Evolutionary conservation across 2,113 vertebrate genomes (phyloP).

Genomic region (Hydropotes inermis): DNA sequence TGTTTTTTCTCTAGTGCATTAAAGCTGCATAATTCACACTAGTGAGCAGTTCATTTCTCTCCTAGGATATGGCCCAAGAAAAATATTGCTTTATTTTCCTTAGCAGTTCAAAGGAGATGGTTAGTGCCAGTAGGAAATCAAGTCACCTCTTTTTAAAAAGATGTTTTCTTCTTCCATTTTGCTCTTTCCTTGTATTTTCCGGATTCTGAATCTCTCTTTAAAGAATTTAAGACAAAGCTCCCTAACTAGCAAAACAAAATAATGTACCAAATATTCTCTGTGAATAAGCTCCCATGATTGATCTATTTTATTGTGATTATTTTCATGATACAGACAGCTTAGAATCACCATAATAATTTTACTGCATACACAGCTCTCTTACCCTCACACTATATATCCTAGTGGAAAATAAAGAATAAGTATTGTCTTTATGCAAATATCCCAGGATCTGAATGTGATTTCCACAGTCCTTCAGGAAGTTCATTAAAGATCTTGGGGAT

Average conservation of each 20-base stretch:
- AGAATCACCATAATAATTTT: background rate
- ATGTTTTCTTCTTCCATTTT: conserved; percentile 31
- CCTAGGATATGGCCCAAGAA: conserved; percentile 16
- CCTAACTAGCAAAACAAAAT: background rate
- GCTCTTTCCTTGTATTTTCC: background rate
- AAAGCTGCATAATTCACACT: background rate
- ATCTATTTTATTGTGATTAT: background rate
- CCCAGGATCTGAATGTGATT: background rate
- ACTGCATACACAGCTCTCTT: background rate
- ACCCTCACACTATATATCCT: background rate
- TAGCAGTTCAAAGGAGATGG: conserved; percentile 45
- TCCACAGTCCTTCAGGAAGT: background rate
- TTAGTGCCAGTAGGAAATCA: conserved; percentile 18
- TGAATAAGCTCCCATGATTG: background rate
- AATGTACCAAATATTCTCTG: background rate
- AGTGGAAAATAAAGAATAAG: background rate
- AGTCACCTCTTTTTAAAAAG: conserved; percentile 20
- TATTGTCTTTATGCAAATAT: background rate
- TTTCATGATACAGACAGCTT: background rate
- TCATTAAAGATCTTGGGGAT: background rate
- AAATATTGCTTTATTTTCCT: conserved; percentile 66
- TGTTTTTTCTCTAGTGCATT: background rate
- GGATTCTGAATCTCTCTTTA: background rate
- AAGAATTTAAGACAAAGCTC: conserved; percentile 4
- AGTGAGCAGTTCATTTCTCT: background rate